Evolutionary conservation across 2,113 vertebrate genomes (phyloP).

Genomic region (Oncorhynchus clarkii): DNA sequence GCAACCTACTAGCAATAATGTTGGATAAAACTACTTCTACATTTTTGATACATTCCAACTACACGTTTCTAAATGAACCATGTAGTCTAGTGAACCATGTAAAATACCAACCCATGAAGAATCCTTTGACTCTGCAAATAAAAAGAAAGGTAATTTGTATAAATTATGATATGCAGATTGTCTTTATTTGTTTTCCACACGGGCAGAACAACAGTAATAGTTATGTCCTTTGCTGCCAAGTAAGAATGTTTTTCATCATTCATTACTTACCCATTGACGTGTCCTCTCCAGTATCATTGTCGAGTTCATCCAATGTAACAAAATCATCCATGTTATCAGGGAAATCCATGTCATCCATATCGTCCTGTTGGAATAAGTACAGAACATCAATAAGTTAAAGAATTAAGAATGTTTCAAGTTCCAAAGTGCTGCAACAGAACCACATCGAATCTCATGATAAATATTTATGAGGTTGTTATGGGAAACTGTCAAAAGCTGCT

Average conservation of each 20-base stretch:
- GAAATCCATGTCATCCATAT: conserved; percentile 58
- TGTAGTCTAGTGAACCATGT: neutral
- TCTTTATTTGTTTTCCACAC: neutral
- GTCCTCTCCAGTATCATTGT: conserved; percentile 43
- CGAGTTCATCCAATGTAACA: conserved; percentile 83
- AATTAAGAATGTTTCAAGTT: neutral
- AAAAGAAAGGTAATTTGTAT: neutral
- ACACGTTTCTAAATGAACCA: neutral
- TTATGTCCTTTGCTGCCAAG: neutral
- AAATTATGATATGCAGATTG: neutral
- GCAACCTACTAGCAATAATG: too few relatives aligned
- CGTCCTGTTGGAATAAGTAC: conserved; percentile 25
- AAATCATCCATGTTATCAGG: conserved; percentile 82
- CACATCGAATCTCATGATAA: neutral
- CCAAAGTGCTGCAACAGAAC: too few relatives aligned
- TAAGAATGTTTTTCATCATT: neutral
- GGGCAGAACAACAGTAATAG: neutral
- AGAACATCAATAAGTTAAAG: neutral
- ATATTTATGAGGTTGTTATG: neutral
- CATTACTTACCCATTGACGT: neutral
- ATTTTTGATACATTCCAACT: neutral
- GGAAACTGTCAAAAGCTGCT: neutral
- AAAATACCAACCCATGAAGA: conserved; percentile 5
- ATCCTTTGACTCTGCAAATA: conserved; percentile 8
- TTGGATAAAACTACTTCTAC: too few relatives aligned